These are phyloP conservation scores for Cactoblastis cactorum DNA, from an alignment of 2,888 invertebrate genomes.

Conservation along the genomic window DNA sequence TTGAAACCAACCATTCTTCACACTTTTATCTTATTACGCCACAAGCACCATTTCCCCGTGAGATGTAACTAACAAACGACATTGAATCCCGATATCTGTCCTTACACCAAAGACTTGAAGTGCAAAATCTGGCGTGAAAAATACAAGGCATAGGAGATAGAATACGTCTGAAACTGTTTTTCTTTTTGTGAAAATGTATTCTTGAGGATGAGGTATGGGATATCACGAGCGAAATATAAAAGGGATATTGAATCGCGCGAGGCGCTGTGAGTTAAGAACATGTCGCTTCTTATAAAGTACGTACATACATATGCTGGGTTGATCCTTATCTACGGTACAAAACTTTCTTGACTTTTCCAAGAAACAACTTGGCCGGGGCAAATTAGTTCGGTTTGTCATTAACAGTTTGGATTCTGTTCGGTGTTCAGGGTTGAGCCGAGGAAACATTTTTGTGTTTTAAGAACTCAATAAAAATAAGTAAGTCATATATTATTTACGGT, in stretches of 20 bases:
- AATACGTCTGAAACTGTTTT: slow-evolving; percentile 21
- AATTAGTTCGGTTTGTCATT: slow-evolving; percentile 13
- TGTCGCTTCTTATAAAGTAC: slow-evolving; percentile 51
- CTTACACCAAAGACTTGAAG: not conserved
- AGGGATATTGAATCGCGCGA: slow-evolving; percentile 65
- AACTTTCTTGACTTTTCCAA: slow-evolving; percentile 15
- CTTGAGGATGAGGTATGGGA: slow-evolving; percentile 37
- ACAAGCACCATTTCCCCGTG: not conserved
- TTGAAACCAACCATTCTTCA: no score
- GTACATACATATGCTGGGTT: slow-evolving; percentile 40
- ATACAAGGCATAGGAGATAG: slow-evolving; percentile 3
- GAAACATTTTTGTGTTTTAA: not conserved
- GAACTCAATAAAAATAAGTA: no score
- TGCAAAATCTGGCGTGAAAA: slow-evolving; percentile 8
- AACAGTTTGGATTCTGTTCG: slow-evolving; percentile 12
- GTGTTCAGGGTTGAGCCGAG: not conserved
- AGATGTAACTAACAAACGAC: not conserved
- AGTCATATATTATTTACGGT: not conserved
- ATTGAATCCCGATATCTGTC: not conserved
- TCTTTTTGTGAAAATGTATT: slow-evolving; percentile 35
- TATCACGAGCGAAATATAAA: slow-evolving; percentile 57
- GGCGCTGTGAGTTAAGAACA: slow-evolving; percentile 53
- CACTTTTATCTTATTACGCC: not conserved
- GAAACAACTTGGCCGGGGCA: slow-evolving; percentile 9
- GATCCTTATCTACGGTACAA: slow-evolving; percentile 24